Percentiles rank a stretch among this genome's conserved stretches.
These are phyloP conservation scores for Phaedon cochleariae DNA, from an alignment of 2,888 invertebrate species.

Conservation along the genomic window DNA sequence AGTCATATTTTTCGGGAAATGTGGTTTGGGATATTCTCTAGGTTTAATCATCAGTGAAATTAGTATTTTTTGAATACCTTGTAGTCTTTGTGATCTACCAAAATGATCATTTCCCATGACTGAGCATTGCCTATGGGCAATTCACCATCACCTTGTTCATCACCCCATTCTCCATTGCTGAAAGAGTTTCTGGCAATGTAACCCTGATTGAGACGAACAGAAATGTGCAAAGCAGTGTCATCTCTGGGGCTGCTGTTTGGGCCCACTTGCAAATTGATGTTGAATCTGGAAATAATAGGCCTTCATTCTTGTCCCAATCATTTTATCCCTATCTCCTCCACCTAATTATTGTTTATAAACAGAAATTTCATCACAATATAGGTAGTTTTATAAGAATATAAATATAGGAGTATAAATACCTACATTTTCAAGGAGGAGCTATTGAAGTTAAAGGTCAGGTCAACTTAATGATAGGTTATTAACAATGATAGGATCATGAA, in stretches of 20 bases:
- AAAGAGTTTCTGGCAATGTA: conserved; percentile 69
- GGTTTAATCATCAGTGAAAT: too few relatives aligned
- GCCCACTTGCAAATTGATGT: conserved; percentile 80
- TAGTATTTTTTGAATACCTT: conserved; percentile 36
- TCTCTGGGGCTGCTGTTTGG: conserved; percentile 76
- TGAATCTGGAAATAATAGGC: conserved; percentile 68
- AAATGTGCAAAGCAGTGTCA: conserved; percentile 80
- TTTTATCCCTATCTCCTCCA: too few relatives aligned
- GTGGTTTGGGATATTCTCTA: too few relatives aligned
- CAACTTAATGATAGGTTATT: background rate
- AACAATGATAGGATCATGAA: conserved; percentile 8
- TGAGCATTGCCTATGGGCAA: conserved; percentile 72
- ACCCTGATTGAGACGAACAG: conserved; percentile 68
- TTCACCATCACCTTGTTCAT: conserved; percentile 67
- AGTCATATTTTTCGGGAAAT: too few relatives aligned
- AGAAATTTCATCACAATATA: background rate
- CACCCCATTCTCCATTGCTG: conserved; percentile 67
- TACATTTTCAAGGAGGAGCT: background rate
- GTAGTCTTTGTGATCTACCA: conserved; percentile 67
- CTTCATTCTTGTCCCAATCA: too few relatives aligned
- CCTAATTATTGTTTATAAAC: background rate
- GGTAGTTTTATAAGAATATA: too few relatives aligned
- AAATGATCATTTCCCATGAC: conserved; percentile 75
- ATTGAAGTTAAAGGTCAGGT: background rate
- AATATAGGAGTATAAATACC: background rate